A percentile compares a stretch with the other conserved stretches of the same genome.
Conservation (phyloP, 2,797 vertebrate species). For the Petrocephalus schoutedeni region DNA sequence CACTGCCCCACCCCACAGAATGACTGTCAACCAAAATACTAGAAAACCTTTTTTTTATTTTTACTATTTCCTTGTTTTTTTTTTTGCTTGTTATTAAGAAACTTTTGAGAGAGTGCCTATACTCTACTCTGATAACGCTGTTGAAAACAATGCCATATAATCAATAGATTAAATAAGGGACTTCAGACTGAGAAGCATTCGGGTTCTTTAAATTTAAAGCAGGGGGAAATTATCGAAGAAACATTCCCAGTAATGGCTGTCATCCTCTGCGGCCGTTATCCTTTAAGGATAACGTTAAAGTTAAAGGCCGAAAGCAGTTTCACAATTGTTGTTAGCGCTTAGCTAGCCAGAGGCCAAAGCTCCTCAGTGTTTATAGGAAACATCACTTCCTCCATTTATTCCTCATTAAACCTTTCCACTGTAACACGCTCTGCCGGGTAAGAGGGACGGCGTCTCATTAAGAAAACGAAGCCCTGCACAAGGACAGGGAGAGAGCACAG, state of each 20-base stretch:
- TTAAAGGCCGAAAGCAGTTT: not conserved
- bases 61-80: not conserved
- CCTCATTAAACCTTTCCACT: conserved; percentile 19
- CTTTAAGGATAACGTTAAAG: not conserved
- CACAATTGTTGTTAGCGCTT: not conserved
- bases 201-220: not conserved
- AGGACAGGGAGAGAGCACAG: not conserved
- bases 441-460: conserved; percentile 24
- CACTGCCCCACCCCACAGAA: not conserved
- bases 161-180: not conserved
- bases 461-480: conserved; percentile 13
- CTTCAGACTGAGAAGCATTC: not conserved
- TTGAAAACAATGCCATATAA: not conserved
- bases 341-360: not conserved
- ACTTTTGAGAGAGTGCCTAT: not conserved
- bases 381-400: conserved; percentile 17
- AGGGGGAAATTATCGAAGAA: not conserved
- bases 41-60: not conserved
- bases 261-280: not conserved
- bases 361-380: conserved; percentile 19
- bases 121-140: not conserved
- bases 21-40: not conserved
- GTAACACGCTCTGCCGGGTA: conserved; percentile 24
- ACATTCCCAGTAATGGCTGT: not conserved
- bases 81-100: not conserved